Conservation (phyloP, 64 coral and sea anemone genomes). For the Catalaphyllia jardinei region DNA sequence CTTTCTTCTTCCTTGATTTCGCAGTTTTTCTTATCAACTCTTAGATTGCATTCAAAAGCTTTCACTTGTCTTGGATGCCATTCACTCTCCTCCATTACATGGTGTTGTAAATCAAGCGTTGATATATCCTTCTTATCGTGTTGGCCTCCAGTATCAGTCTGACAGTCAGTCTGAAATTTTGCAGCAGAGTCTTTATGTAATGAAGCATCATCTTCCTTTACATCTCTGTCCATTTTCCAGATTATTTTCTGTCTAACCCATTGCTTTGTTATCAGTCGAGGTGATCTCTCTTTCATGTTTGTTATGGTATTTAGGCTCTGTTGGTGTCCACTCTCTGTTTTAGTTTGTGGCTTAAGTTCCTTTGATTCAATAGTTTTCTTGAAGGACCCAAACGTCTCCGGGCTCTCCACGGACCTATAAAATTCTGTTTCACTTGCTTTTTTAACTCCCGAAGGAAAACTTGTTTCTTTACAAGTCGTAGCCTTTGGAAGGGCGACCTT, state of each 20-base stretch:
- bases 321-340: neutral
- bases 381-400: neutral
- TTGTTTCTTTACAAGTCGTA: neutral
- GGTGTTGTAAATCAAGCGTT: neutral
- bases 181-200: neutral
- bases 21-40: too few species aligned
- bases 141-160: neutral
- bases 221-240: neutral
- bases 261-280: neutral
- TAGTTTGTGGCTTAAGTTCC: neutral
- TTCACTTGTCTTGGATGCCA: neutral
- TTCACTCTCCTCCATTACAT: neutral
- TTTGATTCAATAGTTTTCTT: neutral
- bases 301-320: neutral
- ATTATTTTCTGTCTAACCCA: neutral
- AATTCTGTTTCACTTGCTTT: neutral
- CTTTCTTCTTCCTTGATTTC: neutral
- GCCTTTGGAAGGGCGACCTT: neutral
- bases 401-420: neutral
- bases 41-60: neutral
- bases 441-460: neutral
- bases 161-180: neutral
- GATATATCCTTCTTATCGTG: neutral
- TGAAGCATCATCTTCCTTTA: neutral
- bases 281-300: neutral